Evolutionary conservation across 2,888 invertebrate genomes (phyloP).

Genomic region (Conomelus anceps): DNA sequence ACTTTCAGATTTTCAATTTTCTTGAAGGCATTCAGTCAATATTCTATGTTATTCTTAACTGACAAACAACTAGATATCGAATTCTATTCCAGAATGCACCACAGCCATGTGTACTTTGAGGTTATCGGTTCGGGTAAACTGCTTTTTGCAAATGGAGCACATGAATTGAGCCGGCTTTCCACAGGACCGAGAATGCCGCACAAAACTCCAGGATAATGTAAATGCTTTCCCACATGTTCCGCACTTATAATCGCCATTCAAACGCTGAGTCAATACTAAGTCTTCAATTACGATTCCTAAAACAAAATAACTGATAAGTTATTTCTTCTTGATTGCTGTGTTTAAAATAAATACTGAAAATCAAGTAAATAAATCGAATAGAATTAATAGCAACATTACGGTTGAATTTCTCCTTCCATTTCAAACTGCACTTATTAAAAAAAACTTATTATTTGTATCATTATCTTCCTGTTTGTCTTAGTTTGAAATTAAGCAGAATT

Average conservation of each 20-base stretch:
- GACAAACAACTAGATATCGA: neutral
- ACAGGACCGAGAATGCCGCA: slow-evolving; percentile 35
- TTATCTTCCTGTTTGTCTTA: too few species aligned
- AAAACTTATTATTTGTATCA: too few species aligned
- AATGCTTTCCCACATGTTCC: neutral
- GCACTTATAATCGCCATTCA: neutral
- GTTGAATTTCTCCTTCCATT: too few species aligned
- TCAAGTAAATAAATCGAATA: too few species aligned
- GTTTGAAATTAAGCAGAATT: too few species aligned
- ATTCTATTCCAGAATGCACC: slow-evolving; percentile 12
- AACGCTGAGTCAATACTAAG: neutral
- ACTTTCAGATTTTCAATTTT: too few species aligned
- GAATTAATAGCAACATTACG: too few species aligned
- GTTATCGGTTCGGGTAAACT: slow-evolving; percentile 40
- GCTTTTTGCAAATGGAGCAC: slow-evolving; percentile 44
- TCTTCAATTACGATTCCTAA: neutral
- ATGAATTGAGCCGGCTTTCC: slow-evolving; percentile 44
- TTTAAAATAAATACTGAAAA: neutral
- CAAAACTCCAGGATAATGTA: neutral
- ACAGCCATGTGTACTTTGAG: slow-evolving; percentile 37
- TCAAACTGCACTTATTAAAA: too few species aligned
- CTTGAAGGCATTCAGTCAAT: too few species aligned
- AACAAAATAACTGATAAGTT: neutral
- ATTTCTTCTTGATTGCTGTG: neutral
- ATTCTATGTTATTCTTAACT: neutral